phyloP scores from a whole-genome alignment of 1,140 invertebrate genomes.

The Dermatophagoides farinae region DNA sequence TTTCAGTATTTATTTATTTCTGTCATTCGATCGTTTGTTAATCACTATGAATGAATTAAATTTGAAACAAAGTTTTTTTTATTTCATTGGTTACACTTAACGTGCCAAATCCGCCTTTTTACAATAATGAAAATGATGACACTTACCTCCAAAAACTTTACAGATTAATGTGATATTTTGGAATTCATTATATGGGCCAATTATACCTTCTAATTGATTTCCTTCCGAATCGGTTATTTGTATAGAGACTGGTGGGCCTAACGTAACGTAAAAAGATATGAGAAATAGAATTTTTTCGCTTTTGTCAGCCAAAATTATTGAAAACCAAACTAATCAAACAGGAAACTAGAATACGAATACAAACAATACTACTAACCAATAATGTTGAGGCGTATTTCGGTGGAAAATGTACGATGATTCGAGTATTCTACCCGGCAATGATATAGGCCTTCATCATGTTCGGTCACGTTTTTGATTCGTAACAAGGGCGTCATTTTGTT shows the following conservation, averaged over 20 bases:
- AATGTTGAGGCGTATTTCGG: background rate
- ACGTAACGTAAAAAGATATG: background rate
- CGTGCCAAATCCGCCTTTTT: background rate
- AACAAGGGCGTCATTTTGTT: slow-evolving; percentile 39
- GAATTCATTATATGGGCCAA: slow-evolving; percentile 30
- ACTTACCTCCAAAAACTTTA: slow-evolving; percentile 9
- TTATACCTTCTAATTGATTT: slow-evolving; percentile 48
- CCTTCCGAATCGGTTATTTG: slow-evolving; percentile 61
- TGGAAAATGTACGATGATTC: background rate
- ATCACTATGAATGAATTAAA: too few relatives aligned
- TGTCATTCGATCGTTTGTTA: too few relatives aligned
- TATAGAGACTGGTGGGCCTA: slow-evolving; percentile 60
- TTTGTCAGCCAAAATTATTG: background rate
- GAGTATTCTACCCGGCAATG: slow-evolving; percentile 43
- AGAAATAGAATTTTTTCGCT: too few relatives aligned
- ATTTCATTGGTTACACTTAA: background rate
- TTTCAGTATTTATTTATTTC: background rate
- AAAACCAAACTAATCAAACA: background rate
- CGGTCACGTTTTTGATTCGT: slow-evolving; percentile 48
- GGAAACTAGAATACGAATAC: too few relatives aligned
- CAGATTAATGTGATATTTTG: background rate
- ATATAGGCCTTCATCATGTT: slow-evolving; percentile 60
- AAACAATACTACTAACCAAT: slow-evolving; percentile 2
- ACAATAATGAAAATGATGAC: background rate
- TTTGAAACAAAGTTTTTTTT: too few relatives aligned